Conservation (phyloP, 2,797 vertebrate genomes). For the Petrocephalus schoutedeni region DNA sequence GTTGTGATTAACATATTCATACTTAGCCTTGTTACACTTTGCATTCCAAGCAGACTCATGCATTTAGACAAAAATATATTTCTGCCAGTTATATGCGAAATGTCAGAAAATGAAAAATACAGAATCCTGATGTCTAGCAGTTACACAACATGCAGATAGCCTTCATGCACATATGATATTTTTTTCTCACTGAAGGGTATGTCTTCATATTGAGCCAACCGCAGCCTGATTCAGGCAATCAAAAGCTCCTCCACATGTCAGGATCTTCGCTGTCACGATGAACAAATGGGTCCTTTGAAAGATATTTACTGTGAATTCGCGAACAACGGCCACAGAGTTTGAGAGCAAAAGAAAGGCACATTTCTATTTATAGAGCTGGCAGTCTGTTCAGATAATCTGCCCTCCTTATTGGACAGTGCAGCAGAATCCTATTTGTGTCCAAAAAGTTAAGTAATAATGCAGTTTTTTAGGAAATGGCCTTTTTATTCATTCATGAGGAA, state of each 20-base stretch:
- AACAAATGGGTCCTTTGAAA: constrained; percentile 20
- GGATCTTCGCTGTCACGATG: not conserved
- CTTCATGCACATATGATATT: not conserved
- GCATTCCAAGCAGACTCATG: not conserved
- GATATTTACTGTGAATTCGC: constrained; percentile 38
- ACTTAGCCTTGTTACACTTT: not conserved
- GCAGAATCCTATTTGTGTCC: constrained; percentile 36
- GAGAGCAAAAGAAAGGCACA: constrained; percentile 43
- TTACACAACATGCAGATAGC: not conserved
- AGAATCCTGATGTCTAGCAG: not conserved
- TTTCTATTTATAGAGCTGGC: constrained; percentile 61
- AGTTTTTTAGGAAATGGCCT: constrained; percentile 28
- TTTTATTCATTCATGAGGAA: constrained; percentile 29
- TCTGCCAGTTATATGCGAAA: not conserved
- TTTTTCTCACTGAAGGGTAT: not conserved
- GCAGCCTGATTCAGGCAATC: not conserved
- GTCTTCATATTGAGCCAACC: not conserved
- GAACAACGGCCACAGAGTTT: constrained; percentile 27
- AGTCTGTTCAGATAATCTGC: constrained; percentile 51
- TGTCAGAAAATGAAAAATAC: not conserved
- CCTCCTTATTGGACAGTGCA: constrained; percentile 33
- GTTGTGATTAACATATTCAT: constrained; percentile 9
- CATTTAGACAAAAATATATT: not conserved
- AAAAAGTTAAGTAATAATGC: constrained; percentile 43
- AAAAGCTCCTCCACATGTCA: not conserved